phyloP scores from a whole-genome alignment of 1,140 invertebrate genomes.

The Saccostrea cuccullata region DNA sequence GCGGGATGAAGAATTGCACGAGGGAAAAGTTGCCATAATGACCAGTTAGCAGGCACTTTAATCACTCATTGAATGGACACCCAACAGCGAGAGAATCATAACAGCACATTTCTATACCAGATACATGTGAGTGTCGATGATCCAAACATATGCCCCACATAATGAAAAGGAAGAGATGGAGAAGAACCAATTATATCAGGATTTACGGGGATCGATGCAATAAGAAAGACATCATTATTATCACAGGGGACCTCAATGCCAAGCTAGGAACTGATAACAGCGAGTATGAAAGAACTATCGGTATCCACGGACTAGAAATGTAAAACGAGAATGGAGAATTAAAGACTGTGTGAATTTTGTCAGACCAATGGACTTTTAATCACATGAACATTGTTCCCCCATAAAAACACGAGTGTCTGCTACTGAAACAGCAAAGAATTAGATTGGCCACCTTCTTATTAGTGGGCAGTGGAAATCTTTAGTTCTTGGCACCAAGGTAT shows the following conservation, averaged over 20 bases:
- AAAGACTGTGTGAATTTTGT: constrained; percentile 47
- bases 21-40: neutral
- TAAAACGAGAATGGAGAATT: neutral
- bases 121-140: neutral
- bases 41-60: neutral
- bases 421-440: too few relatives aligned
- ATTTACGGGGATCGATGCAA: neutral
- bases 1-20: neutral
- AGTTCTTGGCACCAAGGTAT: constrained; percentile 31
- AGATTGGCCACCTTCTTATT: too few relatives aligned
- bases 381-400: constrained; percentile 55
- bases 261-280: neutral
- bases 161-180: neutral
- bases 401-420: constrained; percentile 11
- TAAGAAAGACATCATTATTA: neutral
- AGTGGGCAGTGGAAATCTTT: neutral
- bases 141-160: neutral
- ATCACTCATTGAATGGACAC: neutral
- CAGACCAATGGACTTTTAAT: constrained; percentile 55
- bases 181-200: neutral
- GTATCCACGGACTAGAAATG: neutral
- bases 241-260: neutral
- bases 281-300: neutral
- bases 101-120: neutral
- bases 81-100: neutral